Percentiles rank a stretch among this genome's conserved stretches.
Conservation (phyloP, 2,113 vertebrate genomes). For the Dromaius novaehollandiae region DNA sequence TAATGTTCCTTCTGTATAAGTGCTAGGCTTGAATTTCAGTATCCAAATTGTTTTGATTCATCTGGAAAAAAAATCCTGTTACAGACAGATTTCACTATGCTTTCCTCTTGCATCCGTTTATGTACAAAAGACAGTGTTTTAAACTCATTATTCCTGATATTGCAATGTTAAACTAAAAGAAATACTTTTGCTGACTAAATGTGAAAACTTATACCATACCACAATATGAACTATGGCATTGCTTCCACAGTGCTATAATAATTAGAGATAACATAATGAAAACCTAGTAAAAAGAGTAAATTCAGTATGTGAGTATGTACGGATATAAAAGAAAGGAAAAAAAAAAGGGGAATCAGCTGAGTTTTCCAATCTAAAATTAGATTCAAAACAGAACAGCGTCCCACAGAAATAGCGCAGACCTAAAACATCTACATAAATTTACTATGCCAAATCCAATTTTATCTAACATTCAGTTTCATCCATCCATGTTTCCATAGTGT, state of each 20-base stretch:
- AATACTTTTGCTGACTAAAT: not conserved
- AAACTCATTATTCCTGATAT: not conserved
- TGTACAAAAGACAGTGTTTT: not conserved
- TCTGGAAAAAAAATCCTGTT: not conserved
- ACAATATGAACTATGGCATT: slow-evolving; percentile 26
- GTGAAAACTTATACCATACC: not conserved
- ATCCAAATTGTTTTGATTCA: not conserved
- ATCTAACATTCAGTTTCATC: slow-evolving; percentile 47
- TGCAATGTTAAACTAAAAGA: not conserved
- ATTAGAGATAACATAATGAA: slow-evolving; percentile 64
- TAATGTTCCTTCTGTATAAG: not conserved
- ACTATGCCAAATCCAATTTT: slow-evolving; percentile 64
- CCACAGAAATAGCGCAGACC: slow-evolving; percentile 61
- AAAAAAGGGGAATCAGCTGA: slow-evolving; percentile 61
- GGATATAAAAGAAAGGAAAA: slow-evolving; percentile 47
- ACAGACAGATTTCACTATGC: not conserved
- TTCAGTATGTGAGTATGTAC: slow-evolving; percentile 59
- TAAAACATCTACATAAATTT: slow-evolving; percentile 58
- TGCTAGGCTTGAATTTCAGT: not conserved
- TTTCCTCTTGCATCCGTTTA: not conserved
- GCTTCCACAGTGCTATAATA: slow-evolving; percentile 44
- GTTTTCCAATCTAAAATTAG: slow-evolving; percentile 67
- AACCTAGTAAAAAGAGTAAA: slow-evolving; percentile 61
- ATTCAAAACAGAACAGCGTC: slow-evolving; percentile 59
- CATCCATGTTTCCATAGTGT: slow-evolving; percentile 21